Evolutionary conservation across 2,797 vertebrate genomes (phyloP).

Genomic region (Pagetopsis macropterus): DNA sequence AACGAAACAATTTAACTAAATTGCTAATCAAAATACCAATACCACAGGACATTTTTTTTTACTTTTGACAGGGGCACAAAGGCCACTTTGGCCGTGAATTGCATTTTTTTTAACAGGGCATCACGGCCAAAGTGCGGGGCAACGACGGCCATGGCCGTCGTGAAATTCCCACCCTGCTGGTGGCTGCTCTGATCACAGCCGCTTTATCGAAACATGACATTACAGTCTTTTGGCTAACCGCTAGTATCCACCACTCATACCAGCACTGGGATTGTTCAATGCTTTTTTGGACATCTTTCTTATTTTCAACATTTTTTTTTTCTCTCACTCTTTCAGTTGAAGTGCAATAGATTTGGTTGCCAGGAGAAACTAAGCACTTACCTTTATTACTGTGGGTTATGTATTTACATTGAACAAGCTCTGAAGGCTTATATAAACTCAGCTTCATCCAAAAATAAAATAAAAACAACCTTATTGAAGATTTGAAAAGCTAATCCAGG

Average conservation of each 20-base stretch:
- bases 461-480: background rate
- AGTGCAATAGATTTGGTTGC: background rate
- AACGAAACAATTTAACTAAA: too few relatives aligned
- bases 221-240: slow-evolving; percentile 45
- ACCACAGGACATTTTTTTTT: too few relatives aligned
- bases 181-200: slow-evolving; percentile 44
- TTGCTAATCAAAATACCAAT: too few relatives aligned
- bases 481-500: background rate
- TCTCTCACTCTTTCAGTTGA: background rate
- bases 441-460: background rate
- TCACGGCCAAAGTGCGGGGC: too few relatives aligned
- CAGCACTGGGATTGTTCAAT: slow-evolving; percentile 42
- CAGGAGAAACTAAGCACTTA: slow-evolving; percentile 11
- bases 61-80: too few relatives aligned
- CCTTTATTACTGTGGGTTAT: slow-evolving; percentile 10
- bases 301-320: too few relatives aligned
- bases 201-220: slow-evolving; percentile 61
- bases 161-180: too few relatives aligned
- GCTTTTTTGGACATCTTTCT: slow-evolving; percentile 38
- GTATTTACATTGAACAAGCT: background rate
- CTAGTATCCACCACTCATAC: slow-evolving; percentile 28
- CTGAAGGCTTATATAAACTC: slow-evolving; percentile 1
- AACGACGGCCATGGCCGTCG: too few relatives aligned
- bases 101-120: too few relatives aligned
- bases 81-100: too few relatives aligned